Percentiles rank a stretch among this genome's conserved stretches.
Evolutionary conservation across 2,888 invertebrate species (phyloP).

Genomic region (Entomobrya proxima): DNA sequence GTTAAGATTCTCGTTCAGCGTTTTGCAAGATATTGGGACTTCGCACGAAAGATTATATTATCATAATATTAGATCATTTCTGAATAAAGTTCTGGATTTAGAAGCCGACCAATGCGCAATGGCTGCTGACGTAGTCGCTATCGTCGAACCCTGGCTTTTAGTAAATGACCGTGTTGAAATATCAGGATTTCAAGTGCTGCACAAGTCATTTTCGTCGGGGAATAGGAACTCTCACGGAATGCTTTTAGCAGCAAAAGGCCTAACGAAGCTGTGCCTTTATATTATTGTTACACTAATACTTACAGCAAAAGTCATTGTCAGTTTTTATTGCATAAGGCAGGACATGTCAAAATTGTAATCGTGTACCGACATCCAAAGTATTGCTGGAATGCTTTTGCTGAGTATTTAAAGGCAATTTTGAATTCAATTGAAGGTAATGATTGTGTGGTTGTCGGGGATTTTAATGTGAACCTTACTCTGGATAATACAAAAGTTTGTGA

Average conservation of each 20-base stretch:
- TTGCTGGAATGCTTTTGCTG: background rate
- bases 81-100: background rate
- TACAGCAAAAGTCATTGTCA: background rate
- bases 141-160: conserved; percentile 15
- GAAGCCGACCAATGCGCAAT: background rate
- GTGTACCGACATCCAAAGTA: conserved; percentile 24
- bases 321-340: background rate
- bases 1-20: conserved; percentile 12
- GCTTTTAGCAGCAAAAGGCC: background rate
- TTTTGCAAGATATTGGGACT: background rate
- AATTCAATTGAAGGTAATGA: background rate
- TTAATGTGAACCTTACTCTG: background rate
- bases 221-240: conserved; percentile 1
- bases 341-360: background rate
- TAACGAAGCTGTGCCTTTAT: background rate
- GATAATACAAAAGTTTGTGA: background rate
- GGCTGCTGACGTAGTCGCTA: background rate
- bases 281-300: background rate
- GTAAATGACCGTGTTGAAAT: background rate
- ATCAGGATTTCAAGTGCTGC: background rate
- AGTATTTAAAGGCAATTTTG: background rate
- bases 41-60: background rate
- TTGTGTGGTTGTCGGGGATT: background rate
- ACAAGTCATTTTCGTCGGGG: background rate
- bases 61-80: background rate